Base-by-base conservation (phyloP, 2,888 invertebrate genomes). In the Entomobrya proxima region DNA sequence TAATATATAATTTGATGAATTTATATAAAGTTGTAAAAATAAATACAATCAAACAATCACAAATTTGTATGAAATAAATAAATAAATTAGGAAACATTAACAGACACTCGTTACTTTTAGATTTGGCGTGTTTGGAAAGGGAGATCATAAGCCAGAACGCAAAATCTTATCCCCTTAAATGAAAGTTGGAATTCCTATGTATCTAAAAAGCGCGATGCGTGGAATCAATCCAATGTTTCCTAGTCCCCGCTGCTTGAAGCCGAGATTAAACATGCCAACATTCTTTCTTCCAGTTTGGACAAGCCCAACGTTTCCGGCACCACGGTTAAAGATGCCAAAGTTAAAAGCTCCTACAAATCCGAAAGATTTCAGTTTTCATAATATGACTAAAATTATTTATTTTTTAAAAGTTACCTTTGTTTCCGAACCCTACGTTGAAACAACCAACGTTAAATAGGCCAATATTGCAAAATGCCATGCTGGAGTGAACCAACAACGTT, bases 401-500 rank as follows among this genome's bases (percentile, higher is more conserved):
- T 72, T 21, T 32, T 44, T 7, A 72, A 7, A 15, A 7, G 6
- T 18, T 55, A 81, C 81, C 81, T 74, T 72, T 81, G 40, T 81
- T 81, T 58, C 58, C 58, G 15, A 81, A n/a, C 5, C 74, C 81
- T 30, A 81, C 37, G 27, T 81, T 81, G 21, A 81, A 72, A 58
- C 81, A 81, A 6, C 81, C 81, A 1, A 81, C 6, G n/a, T 81
- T 81, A 2, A 81, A 74, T 30, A 74, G 32, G 13, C 81, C 81
- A 18, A 81, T 0, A 74, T 81, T 58, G 47, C 81, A 81, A 67
- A 81, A n/a, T n/a, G n/a, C n/a, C n/a, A n/a, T n/a, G n/a, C n/a
- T n/a, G n/a, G n/a, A n/a, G n/a, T n/a, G n/a, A n/a, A n/a, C n/a
- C n/a, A n/a, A n/a, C n/a, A n/a, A n/a, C n/a, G n/a, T n/a, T n/a